Percentiles rank a stretch among this genome's conserved stretches.
These are phyloP conservation scores for Merops nubicus DNA, from an alignment of 2,113 vertebrate genomes.

Conservation along the genomic window DNA sequence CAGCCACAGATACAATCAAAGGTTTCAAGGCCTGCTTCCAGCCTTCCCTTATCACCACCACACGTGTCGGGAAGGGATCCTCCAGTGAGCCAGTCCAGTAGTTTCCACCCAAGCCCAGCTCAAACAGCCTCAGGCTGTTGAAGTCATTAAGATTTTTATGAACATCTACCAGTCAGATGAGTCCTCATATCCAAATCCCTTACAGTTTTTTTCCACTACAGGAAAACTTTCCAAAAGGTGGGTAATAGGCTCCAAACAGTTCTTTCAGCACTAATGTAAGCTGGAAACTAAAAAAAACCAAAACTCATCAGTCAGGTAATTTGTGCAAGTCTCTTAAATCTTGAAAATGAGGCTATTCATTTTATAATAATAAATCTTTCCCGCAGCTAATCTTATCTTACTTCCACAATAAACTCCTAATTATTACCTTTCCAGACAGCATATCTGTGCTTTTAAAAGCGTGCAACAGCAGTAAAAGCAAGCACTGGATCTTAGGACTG, in stretches of 20 bases:
- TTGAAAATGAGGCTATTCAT: conserved; percentile 46
- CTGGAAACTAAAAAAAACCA: conserved; percentile 34
- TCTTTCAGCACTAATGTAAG: neutral
- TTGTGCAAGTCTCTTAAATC: conserved; percentile 27
- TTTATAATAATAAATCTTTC: conserved; percentile 66
- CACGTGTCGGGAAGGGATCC: neutral
- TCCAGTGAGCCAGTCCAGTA: neutral
- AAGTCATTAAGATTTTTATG: conserved; percentile 55
- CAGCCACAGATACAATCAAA: neutral
- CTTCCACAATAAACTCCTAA: conserved; percentile 51
- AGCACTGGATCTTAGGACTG: neutral
- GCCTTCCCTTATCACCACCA: neutral
- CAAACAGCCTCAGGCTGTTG: conserved; percentile 12
- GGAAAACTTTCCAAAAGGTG: conserved; percentile 48
- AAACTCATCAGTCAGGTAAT: neutral
- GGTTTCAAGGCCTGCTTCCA: neutral
- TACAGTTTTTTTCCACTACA: conserved; percentile 44
- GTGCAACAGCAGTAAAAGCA: conserved; percentile 11
- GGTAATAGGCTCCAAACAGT: neutral
- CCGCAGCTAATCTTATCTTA: conserved; percentile 59
- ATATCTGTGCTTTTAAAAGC: conserved; percentile 32
- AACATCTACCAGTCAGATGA: conserved; percentile 47
- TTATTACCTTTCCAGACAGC: conserved; percentile 36
- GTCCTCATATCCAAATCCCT: conserved; percentile 32
- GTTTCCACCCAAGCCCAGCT: neutral